Conservation (phyloP, 2,113 vertebrate species). For the Scytalopus superciliaris region DNA sequence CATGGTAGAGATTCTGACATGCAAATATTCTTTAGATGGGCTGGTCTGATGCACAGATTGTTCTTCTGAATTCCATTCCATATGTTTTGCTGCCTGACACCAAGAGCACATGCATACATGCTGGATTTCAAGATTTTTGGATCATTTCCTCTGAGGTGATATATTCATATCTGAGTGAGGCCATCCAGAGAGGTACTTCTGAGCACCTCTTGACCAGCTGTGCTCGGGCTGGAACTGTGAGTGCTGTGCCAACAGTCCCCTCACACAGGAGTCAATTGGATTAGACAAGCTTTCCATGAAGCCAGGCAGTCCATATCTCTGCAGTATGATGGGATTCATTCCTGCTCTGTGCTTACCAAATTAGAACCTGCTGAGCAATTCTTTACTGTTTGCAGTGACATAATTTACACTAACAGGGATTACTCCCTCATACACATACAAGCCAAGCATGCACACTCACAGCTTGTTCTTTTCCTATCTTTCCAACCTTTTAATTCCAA, state of each 20-base stretch:
- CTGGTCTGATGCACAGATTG: background rate
- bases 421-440: background rate
- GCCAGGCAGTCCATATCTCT: background rate
- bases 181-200: background rate
- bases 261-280: background rate
- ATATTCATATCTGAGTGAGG: background rate
- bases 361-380: background rate
- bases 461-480: background rate
- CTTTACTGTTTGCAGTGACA: background rate
- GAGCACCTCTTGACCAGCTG: background rate
- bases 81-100: background rate
- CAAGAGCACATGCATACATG: background rate
- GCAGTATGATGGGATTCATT: background rate
- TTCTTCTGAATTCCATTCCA: background rate
- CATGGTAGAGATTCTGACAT: background rate
- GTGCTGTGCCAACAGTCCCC: background rate
- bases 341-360: background rate
- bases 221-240: background rate
- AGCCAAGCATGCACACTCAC: rapidly evolving
- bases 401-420: background rate
- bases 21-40: background rate
- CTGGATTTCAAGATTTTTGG: background rate
- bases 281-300: background rate
- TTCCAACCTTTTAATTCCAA: background rate
- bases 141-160: background rate